Base-by-base conservation (phyloP, 2,888 invertebrate species). In the Operophtera brumata region DNA sequence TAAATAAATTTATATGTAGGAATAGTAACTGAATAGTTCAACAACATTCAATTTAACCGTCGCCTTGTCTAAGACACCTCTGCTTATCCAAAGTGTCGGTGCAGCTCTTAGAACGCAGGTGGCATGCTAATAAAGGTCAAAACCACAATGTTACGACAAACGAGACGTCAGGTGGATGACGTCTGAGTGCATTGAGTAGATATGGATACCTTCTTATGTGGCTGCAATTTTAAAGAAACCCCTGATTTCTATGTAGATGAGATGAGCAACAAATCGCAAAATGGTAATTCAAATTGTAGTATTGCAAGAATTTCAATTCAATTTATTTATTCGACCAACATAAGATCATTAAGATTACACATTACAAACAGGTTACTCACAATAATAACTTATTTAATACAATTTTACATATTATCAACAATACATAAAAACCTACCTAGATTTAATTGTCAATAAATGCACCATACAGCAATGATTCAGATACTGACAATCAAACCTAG, bases 91-190 rank as follows among this genome's bases (percentile, higher is more conserved):
- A 34, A 41, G 40, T 42, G 11, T 42, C 41, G 28, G 41, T 30
- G 12, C 34, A 25, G 47, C 13, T 28, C 40, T 40, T 32, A 40
- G 32, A 34, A 47, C 41, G 47, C 47, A 41, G 25, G 25, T 47
- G 34, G 47, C 47, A 40, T 34, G 32, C 34, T 34, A 41, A 40
- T 41, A 47, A 40, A 34, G 47, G 47, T 47, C 41, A 30, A 30
- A 20, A 12, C 30, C 30, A 34, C 40, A 47, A 40, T 40, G 13
- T 32, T 6, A 41, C 32, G 32, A 20, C 39, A 47, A 20, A 26
- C 12, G 13, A 30, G 6, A 30, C 28, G 20, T 20, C 30, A 42
- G 30, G 30, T 30, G 28, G 13, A 2, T 12, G 6, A 10, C 42
- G 4, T 11, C 47, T 41, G 12, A 26, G 30, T 40, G 32, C 34